Evolutionary conservation across 2,797 vertebrate genomes (phyloP).

Genomic region (Gymnoscopelus braueri): DNA sequence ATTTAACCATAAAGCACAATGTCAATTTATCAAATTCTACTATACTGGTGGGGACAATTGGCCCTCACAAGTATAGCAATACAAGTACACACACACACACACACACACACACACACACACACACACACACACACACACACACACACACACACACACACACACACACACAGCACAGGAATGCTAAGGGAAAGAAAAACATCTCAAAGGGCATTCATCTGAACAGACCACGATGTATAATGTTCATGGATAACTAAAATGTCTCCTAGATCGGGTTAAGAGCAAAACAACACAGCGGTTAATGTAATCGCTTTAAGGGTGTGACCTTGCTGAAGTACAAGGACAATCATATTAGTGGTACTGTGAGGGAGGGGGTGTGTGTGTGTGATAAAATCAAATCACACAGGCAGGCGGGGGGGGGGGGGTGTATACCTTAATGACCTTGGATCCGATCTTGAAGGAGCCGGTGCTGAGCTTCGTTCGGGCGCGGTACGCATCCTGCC

Average conservation of each 20-base stretch:
- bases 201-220: constrained; percentile 18
- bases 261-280: background rate
- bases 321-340: constrained; percentile 14
- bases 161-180: background rate
- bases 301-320: background rate
- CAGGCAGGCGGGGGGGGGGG: background rate
- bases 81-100: no score
- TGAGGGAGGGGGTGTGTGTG: background rate
- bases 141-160: no score
- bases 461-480: constrained; percentile 97
- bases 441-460: constrained; percentile 96
- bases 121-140: no score
- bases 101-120: no score
- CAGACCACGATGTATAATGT: constrained; percentile 10
- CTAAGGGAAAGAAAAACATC: constrained; percentile 22
- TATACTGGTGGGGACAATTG: no score
- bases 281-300: no score
- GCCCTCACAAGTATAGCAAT: no score
- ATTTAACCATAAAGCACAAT: no score
- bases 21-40: no score
- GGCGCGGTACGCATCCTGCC: constrained; percentile 94
- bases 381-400: constrained; percentile 46
- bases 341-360: constrained; percentile 38
- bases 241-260: constrained; percentile 19
- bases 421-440: constrained; percentile 93